A percentile compares a stretch with the other conserved stretches of the same genome.
Conservation (phyloP, 2,888 invertebrate genomes). For the Eustalomyia histrio region DNA sequence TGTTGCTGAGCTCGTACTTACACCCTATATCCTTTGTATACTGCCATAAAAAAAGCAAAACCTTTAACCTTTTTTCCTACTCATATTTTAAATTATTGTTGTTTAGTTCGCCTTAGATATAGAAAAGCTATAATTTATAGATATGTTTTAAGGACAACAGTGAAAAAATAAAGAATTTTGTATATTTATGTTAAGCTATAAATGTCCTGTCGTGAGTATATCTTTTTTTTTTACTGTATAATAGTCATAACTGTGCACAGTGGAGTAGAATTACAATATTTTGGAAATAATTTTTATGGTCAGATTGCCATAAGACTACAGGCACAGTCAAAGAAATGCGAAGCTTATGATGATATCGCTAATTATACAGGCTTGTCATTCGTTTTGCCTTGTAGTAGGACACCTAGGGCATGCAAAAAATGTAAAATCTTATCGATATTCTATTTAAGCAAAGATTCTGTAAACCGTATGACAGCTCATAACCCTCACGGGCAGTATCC, state of each 20-base stretch:
- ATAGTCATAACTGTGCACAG: neutral
- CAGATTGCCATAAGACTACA: too few species aligned
- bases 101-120: neutral
- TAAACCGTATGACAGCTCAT: too few species aligned
- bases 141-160: conserved; percentile 24
- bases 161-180: neutral
- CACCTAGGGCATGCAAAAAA: too few species aligned
- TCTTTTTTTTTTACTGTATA: conserved; percentile 1
- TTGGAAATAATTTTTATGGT: too few species aligned
- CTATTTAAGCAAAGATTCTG: too few species aligned
- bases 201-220: conserved; percentile 33
- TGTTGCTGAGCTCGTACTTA: conserved; percentile 2
- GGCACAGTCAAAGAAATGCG: too few species aligned
- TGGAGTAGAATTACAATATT: too few species aligned
- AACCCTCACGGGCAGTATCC: too few species aligned
- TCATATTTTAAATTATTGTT: neutral
- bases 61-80: conserved; percentile 16
- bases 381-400: too few species aligned
- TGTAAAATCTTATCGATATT: too few species aligned
- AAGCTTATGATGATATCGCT: too few species aligned
- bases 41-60: neutral
- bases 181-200: conserved; percentile 45
- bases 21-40: neutral
- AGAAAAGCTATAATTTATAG: conserved; percentile 37
- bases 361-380: too few species aligned